A percentile compares a stretch with the other conserved stretches of the same genome.
phyloP scores from a whole-genome alignment of 2,113 vertebrate genomes.

The Oceanites oceanicus region DNA sequence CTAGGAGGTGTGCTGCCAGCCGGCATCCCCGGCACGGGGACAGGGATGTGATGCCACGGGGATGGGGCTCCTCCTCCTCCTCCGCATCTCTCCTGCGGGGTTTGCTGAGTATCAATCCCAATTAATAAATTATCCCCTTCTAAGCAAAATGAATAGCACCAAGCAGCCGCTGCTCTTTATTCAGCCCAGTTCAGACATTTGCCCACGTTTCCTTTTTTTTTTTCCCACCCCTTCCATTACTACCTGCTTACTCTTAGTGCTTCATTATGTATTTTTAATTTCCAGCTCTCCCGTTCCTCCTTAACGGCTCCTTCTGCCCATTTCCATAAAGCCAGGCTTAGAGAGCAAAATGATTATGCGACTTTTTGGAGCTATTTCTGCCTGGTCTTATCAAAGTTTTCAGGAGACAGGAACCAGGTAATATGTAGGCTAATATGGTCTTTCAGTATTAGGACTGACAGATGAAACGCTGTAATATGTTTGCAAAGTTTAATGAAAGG shows the following conservation, averaged over 20 bases:
- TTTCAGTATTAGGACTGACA: slow-evolving; percentile 38
- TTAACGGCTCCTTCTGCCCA: not conserved
- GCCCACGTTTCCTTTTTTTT: not conserved
- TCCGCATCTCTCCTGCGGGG: not conserved
- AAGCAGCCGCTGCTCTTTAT: not conserved
- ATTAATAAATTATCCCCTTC: not conserved
- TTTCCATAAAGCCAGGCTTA: not conserved
- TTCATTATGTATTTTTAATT: not conserved
- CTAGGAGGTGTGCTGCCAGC: not conserved
- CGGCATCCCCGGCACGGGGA: fast-evolving
- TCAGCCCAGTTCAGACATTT: not conserved
- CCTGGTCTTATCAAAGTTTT: slow-evolving; percentile 1
- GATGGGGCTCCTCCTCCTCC: not conserved
- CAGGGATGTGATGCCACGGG: not conserved
- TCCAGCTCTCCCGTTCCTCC: not conserved
- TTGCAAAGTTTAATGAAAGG: slow-evolving; percentile 58
- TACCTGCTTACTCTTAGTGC: not conserved
- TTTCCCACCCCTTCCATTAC: not conserved
- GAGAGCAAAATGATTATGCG: not conserved
- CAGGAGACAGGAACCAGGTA: slow-evolving; percentile 31
- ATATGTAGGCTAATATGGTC: not conserved
- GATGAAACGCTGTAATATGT: slow-evolving; percentile 35
- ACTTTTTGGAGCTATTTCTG: not conserved
- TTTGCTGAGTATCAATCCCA: not conserved
- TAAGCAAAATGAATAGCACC: not conserved